Evolutionary conservation across 1,140 invertebrate genomes (phyloP).

Genomic region (Whitmania pigra): DNA sequence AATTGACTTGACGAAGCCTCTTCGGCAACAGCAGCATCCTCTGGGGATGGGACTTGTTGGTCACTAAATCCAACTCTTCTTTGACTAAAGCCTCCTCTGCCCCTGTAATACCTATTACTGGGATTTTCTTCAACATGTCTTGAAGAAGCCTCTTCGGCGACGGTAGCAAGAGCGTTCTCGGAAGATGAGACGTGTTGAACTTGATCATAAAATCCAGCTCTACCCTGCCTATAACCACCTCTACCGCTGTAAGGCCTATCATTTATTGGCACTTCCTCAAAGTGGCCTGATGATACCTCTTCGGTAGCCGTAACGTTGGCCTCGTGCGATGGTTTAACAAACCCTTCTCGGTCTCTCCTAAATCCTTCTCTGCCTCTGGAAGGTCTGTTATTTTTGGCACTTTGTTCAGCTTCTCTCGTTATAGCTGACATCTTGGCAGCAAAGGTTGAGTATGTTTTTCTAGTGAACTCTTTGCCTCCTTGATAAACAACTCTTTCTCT

Average conservation of each 20-base stretch:
- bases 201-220: neutral
- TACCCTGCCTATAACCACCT: too few species aligned
- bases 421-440: too few species aligned
- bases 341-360: slow-evolving; percentile 25
- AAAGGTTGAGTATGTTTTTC: too few species aligned
- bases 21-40: slow-evolving; percentile 26
- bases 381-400: slow-evolving; percentile 52
- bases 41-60: neutral
- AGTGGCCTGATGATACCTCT: slow-evolving; percentile 83
- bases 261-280: slow-evolving; percentile 81
- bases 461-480: too few species aligned
- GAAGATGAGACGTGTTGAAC: slow-evolving; percentile 72
- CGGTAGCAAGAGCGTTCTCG: slow-evolving; percentile 83
- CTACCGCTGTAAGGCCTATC: slow-evolving; percentile 26
- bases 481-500: too few species aligned
- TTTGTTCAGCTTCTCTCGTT: slow-evolving; percentile 63
- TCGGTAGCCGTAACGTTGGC: slow-evolving; percentile 7
- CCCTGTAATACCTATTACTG: slow-evolving; percentile 44
- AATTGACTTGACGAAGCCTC: slow-evolving; percentile 86
- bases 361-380: too few species aligned
- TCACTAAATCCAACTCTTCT: slow-evolving; percentile 44
- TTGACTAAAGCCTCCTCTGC: too few species aligned
- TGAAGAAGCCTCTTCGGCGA: too few species aligned
- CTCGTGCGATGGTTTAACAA: slow-evolving; percentile 42
- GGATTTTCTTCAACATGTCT: slow-evolving; percentile 81